These are phyloP conservation scores for Leptoteleia sp. DNA, from an alignment of 1,140 invertebrate genomes.

Conservation along the genomic window DNA sequence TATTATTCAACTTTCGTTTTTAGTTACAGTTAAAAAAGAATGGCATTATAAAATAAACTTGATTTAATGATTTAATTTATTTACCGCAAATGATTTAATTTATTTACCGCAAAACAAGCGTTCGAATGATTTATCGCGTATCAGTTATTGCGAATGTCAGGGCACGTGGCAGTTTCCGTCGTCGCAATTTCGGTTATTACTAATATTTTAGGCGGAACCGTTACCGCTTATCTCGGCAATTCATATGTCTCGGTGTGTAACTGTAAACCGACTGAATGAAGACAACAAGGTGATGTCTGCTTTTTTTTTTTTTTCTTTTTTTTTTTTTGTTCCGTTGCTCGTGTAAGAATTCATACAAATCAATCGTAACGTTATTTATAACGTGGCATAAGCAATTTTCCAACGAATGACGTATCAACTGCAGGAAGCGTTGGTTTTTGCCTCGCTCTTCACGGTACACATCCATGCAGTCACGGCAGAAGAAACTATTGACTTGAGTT, in stretches of 20 bases:
- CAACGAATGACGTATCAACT: slow-evolving; percentile 27
- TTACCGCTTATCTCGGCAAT: too few species aligned
- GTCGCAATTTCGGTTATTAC: too few species aligned
- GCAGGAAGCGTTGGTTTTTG: slow-evolving; percentile 42
- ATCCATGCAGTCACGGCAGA: slow-evolving; percentile 33
- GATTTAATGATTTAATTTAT: too few species aligned
- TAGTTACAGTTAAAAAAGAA: too few species aligned
- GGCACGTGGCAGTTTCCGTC: too few species aligned
- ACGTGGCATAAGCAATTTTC: slow-evolving; percentile 22
- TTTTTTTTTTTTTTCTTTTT: slow-evolving; percentile 29
- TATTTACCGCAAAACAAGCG: too few species aligned
- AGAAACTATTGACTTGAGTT: slow-evolving; percentile 45
- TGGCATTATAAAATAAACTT: too few species aligned
- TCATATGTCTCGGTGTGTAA: not conserved
- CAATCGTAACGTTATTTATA: slow-evolving; percentile 35
- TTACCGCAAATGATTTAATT: too few species aligned
- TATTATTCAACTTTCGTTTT: too few species aligned
- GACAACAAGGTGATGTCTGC: slow-evolving; percentile 3
- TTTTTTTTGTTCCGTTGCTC: not conserved
- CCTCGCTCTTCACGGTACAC: not conserved
- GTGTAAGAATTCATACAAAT: slow-evolving; percentile 40
- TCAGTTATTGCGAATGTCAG: too few species aligned
- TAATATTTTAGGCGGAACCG: too few species aligned
- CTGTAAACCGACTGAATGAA: slow-evolving; percentile 21
- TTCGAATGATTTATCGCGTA: too few species aligned